Base-by-base conservation (phyloP, 1,140 invertebrate species). In the Ceratitis capitata region DNA sequence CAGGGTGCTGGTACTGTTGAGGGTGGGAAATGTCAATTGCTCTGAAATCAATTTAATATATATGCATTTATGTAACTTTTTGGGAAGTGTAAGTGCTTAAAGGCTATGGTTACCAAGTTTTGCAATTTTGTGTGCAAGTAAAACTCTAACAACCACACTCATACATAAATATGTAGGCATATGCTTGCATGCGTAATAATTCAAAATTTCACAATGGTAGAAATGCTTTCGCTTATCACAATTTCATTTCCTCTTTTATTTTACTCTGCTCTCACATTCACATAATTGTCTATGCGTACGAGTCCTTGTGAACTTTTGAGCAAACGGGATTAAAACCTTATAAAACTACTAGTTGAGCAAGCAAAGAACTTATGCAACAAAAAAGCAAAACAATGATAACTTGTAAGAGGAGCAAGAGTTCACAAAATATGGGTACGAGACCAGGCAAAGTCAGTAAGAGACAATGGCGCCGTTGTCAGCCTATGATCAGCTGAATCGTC, bases 321-420 rank as follows among this genome's bases (percentile, higher is more conserved):
- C 69, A 42, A 78, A 78, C n/a, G 39, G 39, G 69, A 47, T 78
- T 78, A 45, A 39, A 42, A 78, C 39, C 69, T 45, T 78, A 78
- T 78, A 39, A 78, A 78, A 78, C 69, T 78, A 45, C 35, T 78
- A n/a, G n/a, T n/a, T n/a, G 69, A 19, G 19, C 39, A 45, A 78
- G 42, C 69, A 7, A 26, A 39, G n/a, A 78, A 78, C 45, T 47
- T 78, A 78, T 78, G 69, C 35, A 45, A 78, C 69, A 78, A 78
- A 47, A 42, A 56, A n/a, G n/a, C n/a, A n/a, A n/a, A n/a, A 61
- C 56, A 78, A 23, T 78, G 69, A 78, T 78, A 39, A 42, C 69
- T 78, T 12, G 39, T 10, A 7, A 45, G 7, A 19, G 19, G n/a
- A 42, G 3, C 29, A 7, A n/a, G 39, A 35, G 32, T 19, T 23